These are phyloP conservation scores for Heterodera filipjevi DNA, from an alignment of 2,888 invertebrate species.

Conservation along the genomic window DNA sequence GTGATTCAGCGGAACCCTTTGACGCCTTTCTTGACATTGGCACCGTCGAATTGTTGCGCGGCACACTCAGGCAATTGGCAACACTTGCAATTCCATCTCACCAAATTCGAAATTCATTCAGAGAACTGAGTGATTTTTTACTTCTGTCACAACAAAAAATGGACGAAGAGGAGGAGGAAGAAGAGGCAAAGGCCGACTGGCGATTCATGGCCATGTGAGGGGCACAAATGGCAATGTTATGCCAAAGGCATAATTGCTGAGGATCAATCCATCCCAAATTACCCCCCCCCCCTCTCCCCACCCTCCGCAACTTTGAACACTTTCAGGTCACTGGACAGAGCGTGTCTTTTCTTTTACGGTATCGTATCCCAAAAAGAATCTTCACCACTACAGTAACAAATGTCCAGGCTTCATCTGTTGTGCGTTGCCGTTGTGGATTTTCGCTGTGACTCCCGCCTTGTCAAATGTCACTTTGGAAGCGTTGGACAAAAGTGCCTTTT, in stretches of 20 bases:
- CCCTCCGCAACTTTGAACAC: not conserved
- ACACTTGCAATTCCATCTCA: not conserved
- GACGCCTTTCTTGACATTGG: conserved; percentile 16
- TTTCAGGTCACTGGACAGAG: conserved; percentile 30
- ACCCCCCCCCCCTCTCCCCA: too few relatives aligned
- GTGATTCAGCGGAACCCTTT: not conserved
- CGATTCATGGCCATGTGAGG: conserved; percentile 37
- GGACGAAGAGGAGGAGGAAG: conserved; percentile 60
- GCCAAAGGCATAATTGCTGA: too few relatives aligned
- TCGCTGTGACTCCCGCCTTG: conserved; percentile 14
- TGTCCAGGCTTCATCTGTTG: conserved; percentile 16
- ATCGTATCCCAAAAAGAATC: not conserved
- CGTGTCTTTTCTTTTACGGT: conserved; percentile 35
- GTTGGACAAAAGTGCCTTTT: conserved; percentile 11
- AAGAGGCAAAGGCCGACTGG: conserved; percentile 62
- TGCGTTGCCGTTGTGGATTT: conserved; percentile 25
- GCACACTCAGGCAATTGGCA: conserved; percentile 33
- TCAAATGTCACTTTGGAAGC: not conserved
- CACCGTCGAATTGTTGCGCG: conserved; percentile 38
- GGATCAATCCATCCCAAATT: too few relatives aligned
- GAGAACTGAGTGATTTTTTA: conserved; percentile 47
- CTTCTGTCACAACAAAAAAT: conserved; percentile 42
- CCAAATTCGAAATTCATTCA: not conserved
- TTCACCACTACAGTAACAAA: not conserved
- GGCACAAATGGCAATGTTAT: not conserved